phyloP scores from a whole-genome alignment of 2,888 invertebrate species.

The Tridacna gigas region DNA sequence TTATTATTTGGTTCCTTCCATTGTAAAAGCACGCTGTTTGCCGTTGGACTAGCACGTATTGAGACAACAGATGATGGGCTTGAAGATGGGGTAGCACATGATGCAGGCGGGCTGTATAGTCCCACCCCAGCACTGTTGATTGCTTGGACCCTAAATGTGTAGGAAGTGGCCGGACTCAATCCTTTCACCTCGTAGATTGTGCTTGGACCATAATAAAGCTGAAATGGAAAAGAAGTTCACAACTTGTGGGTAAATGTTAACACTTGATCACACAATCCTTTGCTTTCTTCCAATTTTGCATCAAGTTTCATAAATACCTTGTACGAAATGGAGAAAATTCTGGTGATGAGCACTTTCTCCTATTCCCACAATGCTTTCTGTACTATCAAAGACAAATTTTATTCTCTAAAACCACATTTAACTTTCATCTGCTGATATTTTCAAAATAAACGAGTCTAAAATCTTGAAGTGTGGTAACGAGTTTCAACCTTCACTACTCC shows the following conservation, averaged over 20 bases:
- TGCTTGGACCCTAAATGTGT: slow-evolving; percentile 93
- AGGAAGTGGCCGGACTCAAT: slow-evolving; percentile 91
- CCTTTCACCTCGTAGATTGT: slow-evolving; percentile 89
- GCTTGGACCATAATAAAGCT: slow-evolving; percentile 83
- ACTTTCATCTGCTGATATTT: no score
- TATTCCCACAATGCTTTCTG: neutral
- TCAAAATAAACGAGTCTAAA: no score
- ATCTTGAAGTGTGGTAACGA: no score
- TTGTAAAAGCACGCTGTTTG: slow-evolving; percentile 87
- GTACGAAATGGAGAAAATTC: neutral
- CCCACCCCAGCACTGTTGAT: slow-evolving; percentile 93
- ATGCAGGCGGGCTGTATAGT: slow-evolving; percentile 89
- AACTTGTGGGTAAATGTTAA: no score
- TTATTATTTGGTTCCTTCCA: slow-evolving; percentile 92
- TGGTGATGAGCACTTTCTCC: neutral
- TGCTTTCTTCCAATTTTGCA: no score
- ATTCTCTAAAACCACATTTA: no score
- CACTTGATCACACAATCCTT: no score
- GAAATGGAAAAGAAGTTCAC: slow-evolving; percentile 41
- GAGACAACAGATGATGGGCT: slow-evolving; percentile 89
- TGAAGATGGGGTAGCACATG: slow-evolving; percentile 91
- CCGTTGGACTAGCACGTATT: slow-evolving; percentile 87
- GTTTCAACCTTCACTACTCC: no score
- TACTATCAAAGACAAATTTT: no score
- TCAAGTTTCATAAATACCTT: no score